These are phyloP conservation scores for Phaonia tiefii DNA, from an alignment of 2,888 invertebrate genomes.

Conservation along the genomic window DNA sequence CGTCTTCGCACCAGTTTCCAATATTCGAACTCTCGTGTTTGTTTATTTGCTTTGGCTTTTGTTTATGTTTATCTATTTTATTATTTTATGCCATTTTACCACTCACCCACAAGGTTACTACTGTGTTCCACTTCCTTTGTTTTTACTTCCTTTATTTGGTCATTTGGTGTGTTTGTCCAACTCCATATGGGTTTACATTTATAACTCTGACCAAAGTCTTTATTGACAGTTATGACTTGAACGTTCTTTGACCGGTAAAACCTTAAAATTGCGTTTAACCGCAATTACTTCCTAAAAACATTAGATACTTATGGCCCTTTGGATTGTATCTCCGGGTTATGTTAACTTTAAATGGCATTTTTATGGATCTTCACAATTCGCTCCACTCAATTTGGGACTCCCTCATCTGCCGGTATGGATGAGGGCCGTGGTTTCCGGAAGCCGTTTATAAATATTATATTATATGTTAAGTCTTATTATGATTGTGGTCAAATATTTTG, in stretches of 20 bases:
- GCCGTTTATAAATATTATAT: constrained; percentile 65
- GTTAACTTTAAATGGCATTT: constrained; percentile 59
- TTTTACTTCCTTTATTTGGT: constrained; percentile 23
- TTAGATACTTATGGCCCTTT: constrained; percentile 47
- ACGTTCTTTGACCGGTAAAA: constrained; percentile 62
- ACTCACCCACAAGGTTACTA: constrained; percentile 32
- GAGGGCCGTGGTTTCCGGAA: constrained; percentile 24
- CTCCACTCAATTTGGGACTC: neutral
- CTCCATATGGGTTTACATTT: constrained; percentile 49
- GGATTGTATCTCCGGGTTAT: constrained; percentile 36
- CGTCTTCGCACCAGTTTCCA: neutral
- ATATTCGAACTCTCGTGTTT: constrained; percentile 26
- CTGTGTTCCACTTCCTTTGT: neutral
- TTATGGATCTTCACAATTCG: neutral
- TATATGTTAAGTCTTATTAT: constrained; percentile 62
- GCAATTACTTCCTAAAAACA: constrained; percentile 59
- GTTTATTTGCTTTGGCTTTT: constrained; percentile 18
- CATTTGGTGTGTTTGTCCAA: constrained; percentile 24
- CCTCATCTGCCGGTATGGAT: constrained; percentile 23
- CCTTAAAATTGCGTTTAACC: constrained; percentile 66
- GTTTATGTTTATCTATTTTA: constrained; percentile 61
- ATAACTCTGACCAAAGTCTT: constrained; percentile 10
- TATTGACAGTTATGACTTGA: constrained; percentile 59
- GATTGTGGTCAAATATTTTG: constrained; percentile 49
- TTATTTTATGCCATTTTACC: constrained; percentile 53